These are phyloP conservation scores for Amblyornis subalaris DNA, from an alignment of 2,113 vertebrate species.

Conservation along the genomic window DNA sequence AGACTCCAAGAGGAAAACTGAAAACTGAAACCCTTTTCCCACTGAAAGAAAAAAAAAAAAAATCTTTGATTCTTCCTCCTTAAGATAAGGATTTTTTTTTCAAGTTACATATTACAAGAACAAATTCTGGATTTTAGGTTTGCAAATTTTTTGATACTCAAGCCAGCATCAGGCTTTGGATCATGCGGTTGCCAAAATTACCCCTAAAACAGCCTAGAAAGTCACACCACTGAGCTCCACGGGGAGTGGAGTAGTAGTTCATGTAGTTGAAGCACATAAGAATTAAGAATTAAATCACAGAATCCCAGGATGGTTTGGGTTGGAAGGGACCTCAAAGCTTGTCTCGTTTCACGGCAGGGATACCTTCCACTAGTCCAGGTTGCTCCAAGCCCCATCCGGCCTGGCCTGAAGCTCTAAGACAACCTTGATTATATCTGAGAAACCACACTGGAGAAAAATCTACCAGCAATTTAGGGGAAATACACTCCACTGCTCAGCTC, in stretches of 20 bases:
- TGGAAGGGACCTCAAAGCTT: not conserved
- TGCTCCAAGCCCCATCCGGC: not conserved
- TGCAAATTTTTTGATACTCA: not conserved
- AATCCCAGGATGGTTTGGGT: not conserved
- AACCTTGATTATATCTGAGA: rapidly evolving
- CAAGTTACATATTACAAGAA: not conserved
- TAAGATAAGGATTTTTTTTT: not conserved
- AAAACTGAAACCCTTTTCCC: not conserved
- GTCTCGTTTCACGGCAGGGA: not conserved
- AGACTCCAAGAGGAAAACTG: not conserved
- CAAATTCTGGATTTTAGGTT: not conserved
- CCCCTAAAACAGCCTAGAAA: not conserved
- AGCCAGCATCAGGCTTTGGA: not conserved
- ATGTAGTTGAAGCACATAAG: rapidly evolving
- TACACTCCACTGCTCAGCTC: rapidly evolving
- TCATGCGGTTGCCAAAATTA: rapidly evolving
- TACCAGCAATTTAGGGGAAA: not conserved
- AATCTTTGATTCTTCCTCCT: not conserved
- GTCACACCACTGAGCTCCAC: rapidly evolving
- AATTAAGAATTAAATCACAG: not conserved
- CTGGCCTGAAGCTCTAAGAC: rapidly evolving
- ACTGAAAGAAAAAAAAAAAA: not conserved
- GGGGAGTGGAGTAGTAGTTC: not conserved
- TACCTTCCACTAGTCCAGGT: rapidly evolving
- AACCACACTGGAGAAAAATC: rapidly evolving